Conservation (phyloP, 2,113 vertebrate species). For the Neodon shergylaensis region DNA sequence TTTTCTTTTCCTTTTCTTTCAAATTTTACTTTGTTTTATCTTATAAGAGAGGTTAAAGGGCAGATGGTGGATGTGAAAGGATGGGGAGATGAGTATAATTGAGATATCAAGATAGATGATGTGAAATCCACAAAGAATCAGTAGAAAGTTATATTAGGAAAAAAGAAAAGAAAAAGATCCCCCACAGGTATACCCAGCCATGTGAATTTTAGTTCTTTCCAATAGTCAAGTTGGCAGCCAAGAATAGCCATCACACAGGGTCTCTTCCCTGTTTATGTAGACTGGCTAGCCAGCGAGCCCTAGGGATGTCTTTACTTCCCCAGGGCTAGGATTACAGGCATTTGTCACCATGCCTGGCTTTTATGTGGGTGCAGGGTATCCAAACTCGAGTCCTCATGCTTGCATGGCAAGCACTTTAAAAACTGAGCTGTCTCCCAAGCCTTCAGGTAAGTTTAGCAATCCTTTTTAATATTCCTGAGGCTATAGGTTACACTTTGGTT, state of each 20-base stretch:
- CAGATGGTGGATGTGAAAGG: not conserved
- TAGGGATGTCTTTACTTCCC: not conserved
- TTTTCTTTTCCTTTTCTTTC: not conserved
- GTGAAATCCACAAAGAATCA: not conserved
- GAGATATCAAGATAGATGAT: not conserved
- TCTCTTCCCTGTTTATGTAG: no score
- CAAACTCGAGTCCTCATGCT: not conserved
- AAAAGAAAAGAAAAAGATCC: not conserved
- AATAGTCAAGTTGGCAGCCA: not conserved
- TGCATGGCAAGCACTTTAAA: no score
- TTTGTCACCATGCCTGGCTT: not conserved
- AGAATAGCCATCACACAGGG: not conserved
- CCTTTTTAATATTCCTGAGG: not conserved
- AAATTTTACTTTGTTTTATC: not conserved
- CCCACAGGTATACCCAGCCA: not conserved
- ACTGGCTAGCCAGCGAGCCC: not conserved
- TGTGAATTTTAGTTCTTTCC: not conserved
- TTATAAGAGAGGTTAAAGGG: not conserved
- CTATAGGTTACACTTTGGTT: not conserved
- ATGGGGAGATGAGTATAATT: not conserved
- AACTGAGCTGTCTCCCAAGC: not conserved
- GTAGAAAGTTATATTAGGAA: not conserved
- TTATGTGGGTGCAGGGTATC: not conserved
- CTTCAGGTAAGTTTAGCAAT: not conserved
- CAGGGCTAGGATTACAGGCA: not conserved